Evolutionary conservation across 2,113 vertebrate genomes (phyloP), one percentile per base, ranked within the genome.

Genomic region (Prunella himalayana): DNA sequence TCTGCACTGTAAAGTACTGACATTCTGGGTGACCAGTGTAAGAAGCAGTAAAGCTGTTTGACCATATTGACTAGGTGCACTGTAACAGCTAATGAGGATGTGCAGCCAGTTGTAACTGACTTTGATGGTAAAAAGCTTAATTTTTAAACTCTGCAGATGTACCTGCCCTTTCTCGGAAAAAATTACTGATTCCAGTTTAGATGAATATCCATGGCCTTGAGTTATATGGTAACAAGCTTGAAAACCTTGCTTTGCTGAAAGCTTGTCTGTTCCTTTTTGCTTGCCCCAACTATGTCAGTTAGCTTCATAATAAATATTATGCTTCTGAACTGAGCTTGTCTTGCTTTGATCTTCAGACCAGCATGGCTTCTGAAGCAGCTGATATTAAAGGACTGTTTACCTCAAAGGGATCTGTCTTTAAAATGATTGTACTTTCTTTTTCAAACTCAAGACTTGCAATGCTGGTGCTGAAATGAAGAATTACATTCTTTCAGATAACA

Each of bases 281-380:
- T 70, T 92, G 89, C 86, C 78, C 77, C 35, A 80, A 2, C 88
- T 85, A 6, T 73, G 79, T 90, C 90, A 83, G 16, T 14, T 72
- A 30, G 14, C 50, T 80, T 86, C 41, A 11, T 90, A 83, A 90
- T 88, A 92, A 83, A 59, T 90, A 77, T 50, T 91, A 17, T 15
- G 28, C 39, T 79, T 72, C 79, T 79, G 3, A 85, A n/a, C 53
- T 68, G 42, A 85, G 37, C 49, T 80, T 72, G 59, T 82, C 88
- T 92, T 73, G 45, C 89, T 96, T 96, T 96, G 63, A 93, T 96
- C 82, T 96, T 86, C 70, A 30, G 63, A 45, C 18, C 10, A 60
- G 63, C 41, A 7, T 50, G 19, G 31, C 66, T 80, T 45, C 15
- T 30, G 59, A 82, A 86, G 90, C 66, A 61, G 54, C 71, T 39